phyloP scores from a whole-genome alignment of 2,113 vertebrate species.

The Paracanthobrama guichenoti region DNA sequence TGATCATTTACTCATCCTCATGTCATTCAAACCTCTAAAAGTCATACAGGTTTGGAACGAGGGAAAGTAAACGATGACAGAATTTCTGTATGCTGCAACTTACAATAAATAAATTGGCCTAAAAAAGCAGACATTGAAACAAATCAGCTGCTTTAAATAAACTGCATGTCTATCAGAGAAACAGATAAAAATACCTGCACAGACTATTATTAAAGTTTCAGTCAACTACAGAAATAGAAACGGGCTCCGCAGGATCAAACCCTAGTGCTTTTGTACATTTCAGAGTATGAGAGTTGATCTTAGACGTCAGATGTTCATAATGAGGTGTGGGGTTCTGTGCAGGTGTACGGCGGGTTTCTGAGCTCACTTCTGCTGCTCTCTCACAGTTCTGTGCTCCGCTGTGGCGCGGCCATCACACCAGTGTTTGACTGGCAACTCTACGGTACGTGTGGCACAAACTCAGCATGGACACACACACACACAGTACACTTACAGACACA shows the following conservation, averaged over 20 bases:
- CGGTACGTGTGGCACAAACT: no score
- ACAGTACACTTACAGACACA: no score
- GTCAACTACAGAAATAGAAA: neutral
- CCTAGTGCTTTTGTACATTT: neutral
- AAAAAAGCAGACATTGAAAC: neutral
- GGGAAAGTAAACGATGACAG: neutral
- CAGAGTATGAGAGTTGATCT: neutral
- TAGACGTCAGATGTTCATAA: neutral
- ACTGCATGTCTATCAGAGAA: neutral
- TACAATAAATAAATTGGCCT: neutral
- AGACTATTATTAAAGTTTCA: neutral
- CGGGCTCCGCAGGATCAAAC: neutral
- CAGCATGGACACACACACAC: no score
- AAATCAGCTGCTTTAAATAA: slow-evolving; percentile 6
- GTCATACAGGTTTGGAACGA: neutral
- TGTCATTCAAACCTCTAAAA: no score
- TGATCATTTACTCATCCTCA: no score
- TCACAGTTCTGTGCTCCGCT: slow-evolving; percentile 49
- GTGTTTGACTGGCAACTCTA: no score
- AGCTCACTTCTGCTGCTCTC: slow-evolving; percentile 71
- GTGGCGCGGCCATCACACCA: no score
- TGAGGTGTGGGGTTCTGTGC: neutral
- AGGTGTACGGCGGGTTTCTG: slow-evolving; percentile 77
- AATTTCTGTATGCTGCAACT: neutral
- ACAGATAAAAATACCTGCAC: neutral